Evolutionary conservation across 1,140 invertebrate species (phyloP).

Genomic region (Lordiphosa clarofinis): DNA sequence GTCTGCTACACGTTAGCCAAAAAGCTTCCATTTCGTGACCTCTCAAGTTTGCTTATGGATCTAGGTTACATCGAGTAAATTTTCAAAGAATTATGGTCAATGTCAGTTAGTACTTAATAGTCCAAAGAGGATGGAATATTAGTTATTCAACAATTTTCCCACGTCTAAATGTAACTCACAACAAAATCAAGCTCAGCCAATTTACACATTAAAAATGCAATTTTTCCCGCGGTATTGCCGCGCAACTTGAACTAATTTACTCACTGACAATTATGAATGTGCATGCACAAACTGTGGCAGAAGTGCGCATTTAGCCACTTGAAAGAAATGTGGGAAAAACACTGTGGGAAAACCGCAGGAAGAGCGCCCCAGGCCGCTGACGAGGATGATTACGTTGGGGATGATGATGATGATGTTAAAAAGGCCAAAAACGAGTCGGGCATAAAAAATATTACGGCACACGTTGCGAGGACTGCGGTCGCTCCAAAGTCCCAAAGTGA

Average conservation of each 20-base stretch:
- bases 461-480: conserved; percentile 6
- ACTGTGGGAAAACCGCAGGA: conserved; percentile 14
- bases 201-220: background rate
- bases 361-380: conserved; percentile 6
- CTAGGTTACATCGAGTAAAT: no score
- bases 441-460: conserved; percentile 26
- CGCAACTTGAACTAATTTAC: conserved; percentile 47
- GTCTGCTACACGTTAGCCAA: no score
- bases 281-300: conserved; percentile 36
- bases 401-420: conserved; percentile 28
- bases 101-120: no score
- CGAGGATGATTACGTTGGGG: background rate
- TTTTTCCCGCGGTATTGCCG: background rate
- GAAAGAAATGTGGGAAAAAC: conserved; percentile 26
- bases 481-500: conserved; percentile 3
- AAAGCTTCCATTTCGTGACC: no score
- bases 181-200: background rate
- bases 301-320: conserved; percentile 35
- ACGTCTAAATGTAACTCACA: background rate
- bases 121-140: no score
- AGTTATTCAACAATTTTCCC: no score
- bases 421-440: conserved; percentile 9
- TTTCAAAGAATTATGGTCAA: no score
- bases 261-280: conserved; percentile 51
- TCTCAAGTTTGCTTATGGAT: no score